Percentiles rank a stretch among this genome's conserved stretches.
Evolutionary conservation across 2,888 invertebrate species (phyloP).

Genomic region (Dichetophora obliterata): DNA sequence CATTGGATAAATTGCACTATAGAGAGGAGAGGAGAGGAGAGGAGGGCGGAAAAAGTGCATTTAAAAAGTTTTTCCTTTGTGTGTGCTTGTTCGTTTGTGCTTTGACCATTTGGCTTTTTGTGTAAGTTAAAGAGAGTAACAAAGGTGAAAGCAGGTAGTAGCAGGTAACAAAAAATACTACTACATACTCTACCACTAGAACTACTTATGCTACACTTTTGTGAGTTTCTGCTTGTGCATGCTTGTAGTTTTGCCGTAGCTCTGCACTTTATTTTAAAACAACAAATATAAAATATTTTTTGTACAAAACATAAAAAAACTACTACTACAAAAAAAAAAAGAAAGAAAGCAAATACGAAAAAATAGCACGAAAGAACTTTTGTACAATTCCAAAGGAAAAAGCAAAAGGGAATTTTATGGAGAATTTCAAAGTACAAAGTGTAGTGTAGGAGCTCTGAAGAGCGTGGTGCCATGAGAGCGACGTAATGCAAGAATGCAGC

Average conservation of each 20-base stretch:
- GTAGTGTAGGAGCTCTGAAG: not conserved
- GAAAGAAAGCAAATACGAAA: conserved; percentile 14
- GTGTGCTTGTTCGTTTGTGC: conserved; percentile 23
- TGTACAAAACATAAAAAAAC: too few species aligned
- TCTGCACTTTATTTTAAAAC: conserved; percentile 21
- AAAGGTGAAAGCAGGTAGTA: conserved; percentile 23
- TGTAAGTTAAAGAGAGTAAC: conserved; percentile 5
- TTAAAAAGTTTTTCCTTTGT: conserved; percentile 34
- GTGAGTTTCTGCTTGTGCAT: not conserved
- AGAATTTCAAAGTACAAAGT: conserved; percentile 24
- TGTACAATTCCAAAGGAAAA: conserved; percentile 13
- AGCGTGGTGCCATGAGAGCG: not conserved
- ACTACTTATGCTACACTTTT: conserved; percentile 11
- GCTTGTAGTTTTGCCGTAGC: conserved; percentile 2
- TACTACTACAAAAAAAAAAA: conserved; percentile 1
- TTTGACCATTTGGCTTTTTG: conserved; percentile 47
- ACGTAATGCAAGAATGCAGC: conserved; percentile 17
- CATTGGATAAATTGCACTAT: not conserved
- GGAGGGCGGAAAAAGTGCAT: conserved; percentile 17
- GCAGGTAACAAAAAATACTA: conserved; percentile 30
- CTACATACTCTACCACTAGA: not conserved
- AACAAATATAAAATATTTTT: not conserved
- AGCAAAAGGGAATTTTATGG: conserved; percentile 12
- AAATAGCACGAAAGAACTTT: conserved; percentile 13
- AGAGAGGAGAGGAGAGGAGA: not conserved